phyloP scores from a whole-genome alignment of 2,888 invertebrate species.

The Drosophila quinaria region DNA sequence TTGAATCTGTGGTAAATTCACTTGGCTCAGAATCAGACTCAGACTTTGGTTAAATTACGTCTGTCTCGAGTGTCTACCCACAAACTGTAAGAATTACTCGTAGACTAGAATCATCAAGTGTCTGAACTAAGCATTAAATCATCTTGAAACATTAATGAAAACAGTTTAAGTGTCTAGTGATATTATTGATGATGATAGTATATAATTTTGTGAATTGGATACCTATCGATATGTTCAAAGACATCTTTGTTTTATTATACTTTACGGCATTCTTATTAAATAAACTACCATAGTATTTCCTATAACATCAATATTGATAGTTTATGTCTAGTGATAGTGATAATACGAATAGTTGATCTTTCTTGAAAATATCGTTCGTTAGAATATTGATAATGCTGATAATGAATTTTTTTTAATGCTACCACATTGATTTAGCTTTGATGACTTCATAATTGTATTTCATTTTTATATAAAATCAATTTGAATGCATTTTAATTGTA shows the following conservation, averaged over 20 bases:
- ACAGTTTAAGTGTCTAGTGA: not conserved
- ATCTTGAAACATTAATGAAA: not conserved
- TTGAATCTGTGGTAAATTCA: constrained; percentile 43
- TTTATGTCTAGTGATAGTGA: too few relatives aligned
- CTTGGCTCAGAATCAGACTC: constrained; percentile 5
- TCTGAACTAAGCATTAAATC: not conserved
- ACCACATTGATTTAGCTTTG: too few relatives aligned
- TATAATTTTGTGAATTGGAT: not conserved
- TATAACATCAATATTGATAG: not conserved
- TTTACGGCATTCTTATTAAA: not conserved
- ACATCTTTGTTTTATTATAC: too few relatives aligned
- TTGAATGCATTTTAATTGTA: too few relatives aligned
- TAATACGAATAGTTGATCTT: too few relatives aligned
- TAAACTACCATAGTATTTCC: not conserved
- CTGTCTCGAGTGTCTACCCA: constrained; percentile 8
- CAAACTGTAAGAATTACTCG: not conserved
- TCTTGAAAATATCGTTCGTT: too few relatives aligned
- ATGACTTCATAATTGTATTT: too few relatives aligned
- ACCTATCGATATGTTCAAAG: not conserved
- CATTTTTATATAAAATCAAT: too few relatives aligned
- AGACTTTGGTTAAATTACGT: not conserved
- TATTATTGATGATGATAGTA: not conserved
- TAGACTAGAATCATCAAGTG: constrained; percentile 3
- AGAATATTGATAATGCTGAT: too few relatives aligned
- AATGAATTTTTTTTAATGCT: too few relatives aligned